Evolutionary conservation across 2,888 invertebrate genomes (phyloP).

Genomic region (Lottia scabra): DNA sequence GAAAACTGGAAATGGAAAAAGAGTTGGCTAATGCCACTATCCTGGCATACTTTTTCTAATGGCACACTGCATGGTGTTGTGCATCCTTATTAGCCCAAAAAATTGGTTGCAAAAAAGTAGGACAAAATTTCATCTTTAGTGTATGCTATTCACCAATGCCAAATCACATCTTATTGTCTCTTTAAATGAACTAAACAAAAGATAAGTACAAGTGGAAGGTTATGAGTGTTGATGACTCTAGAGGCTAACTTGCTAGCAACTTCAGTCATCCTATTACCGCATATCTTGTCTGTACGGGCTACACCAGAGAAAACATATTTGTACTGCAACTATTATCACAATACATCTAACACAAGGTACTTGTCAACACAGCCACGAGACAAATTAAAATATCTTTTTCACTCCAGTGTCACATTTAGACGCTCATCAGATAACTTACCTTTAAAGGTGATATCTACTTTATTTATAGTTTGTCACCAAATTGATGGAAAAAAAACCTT

Average conservation of each 20-base stretch:
- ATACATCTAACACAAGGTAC: conserved; percentile 1
- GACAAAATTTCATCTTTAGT: too few species aligned
- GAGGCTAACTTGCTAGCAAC: not conserved
- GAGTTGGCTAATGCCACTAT: too few species aligned
- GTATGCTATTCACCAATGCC: too few species aligned
- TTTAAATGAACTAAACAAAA: not conserved
- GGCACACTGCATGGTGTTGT: too few species aligned
- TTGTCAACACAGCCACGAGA: conserved; percentile 3
- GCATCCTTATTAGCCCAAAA: too few species aligned
- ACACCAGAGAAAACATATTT: conserved; percentile 3
- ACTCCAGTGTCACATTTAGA: not conserved
- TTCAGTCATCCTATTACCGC: not conserved
- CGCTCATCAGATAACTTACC: not conserved
- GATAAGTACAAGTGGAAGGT: not conserved
- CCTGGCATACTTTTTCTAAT: too few species aligned
- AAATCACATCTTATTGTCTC: not conserved
- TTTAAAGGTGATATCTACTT: too few species aligned
- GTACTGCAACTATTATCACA: conserved; percentile 4
- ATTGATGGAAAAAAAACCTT: too few species aligned
- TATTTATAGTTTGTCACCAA: too few species aligned
- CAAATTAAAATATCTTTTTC: not conserved
- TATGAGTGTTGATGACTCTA: not conserved
- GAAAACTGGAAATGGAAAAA: too few species aligned
- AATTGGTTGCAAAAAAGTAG: too few species aligned
- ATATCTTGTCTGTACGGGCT: not conserved